These are phyloP conservation scores for Galeruca laticollis DNA, from an alignment of 2,888 invertebrate genomes.

Conservation along the genomic window DNA sequence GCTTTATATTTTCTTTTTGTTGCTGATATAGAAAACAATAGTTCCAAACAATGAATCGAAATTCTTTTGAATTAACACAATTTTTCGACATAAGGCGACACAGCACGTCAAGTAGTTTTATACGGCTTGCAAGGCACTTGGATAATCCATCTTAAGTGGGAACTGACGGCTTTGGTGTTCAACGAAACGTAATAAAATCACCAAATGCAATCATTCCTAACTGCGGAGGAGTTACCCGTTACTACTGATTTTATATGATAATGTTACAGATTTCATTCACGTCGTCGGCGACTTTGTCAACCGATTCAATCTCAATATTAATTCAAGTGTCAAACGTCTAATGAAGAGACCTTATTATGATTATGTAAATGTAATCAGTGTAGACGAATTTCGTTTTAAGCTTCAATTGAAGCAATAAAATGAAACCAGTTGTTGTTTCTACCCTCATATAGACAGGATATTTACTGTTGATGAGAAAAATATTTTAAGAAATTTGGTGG, in stretches of 20 bases:
- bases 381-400: no score
- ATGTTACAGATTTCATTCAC: background rate
- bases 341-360: no score
- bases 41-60: background rate
- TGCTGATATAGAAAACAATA: background rate
- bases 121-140: slow-evolving; percentile 7
- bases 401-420: no score
- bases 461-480: no score
- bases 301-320: background rate
- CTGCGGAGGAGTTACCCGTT: slow-evolving; percentile 5
- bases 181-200: slow-evolving; percentile 7
- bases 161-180: slow-evolving; percentile 6
- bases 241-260: background rate
- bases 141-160: slow-evolving; percentile 9
- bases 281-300: background rate
- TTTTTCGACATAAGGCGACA: slow-evolving; percentile 2
- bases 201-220: background rate
- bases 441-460: no score
- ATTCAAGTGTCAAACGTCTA: no score
- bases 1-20: background rate
- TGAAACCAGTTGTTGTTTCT: no score
- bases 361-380: no score
- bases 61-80: background rate
- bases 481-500: no score
- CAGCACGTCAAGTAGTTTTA: background rate